Percentiles rank a stretch among this genome's conserved stretches.
Evolutionary conservation across 2,797 vertebrate genomes (phyloP).

Genomic region (Mormyrus proboscirostris): DNA sequence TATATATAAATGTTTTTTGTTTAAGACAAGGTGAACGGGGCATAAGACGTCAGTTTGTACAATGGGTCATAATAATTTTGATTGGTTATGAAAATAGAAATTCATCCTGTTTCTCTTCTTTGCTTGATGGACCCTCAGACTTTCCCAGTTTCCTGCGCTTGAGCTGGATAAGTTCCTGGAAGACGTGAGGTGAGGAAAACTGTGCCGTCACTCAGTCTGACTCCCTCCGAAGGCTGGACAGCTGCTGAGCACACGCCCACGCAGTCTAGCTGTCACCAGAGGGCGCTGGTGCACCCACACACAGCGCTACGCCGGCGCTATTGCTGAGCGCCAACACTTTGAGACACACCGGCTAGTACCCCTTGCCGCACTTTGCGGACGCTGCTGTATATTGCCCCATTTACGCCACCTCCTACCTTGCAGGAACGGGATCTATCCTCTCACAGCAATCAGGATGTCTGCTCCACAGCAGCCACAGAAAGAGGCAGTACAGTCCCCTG

Average conservation of each 20-base stretch:
- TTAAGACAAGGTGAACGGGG: neutral
- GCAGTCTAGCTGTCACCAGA: neutral
- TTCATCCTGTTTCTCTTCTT: neutral
- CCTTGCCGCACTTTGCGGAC: neutral
- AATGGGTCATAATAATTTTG: neutral
- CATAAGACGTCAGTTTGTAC: neutral
- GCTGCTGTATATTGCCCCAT: neutral
- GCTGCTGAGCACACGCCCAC: neutral
- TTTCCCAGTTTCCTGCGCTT: slow-evolving; percentile 90
- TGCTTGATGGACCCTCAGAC: slow-evolving; percentile 54
- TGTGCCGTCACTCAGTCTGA: neutral
- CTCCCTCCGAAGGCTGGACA: neutral
- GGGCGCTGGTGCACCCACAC: neutral
- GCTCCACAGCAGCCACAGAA: slow-evolving; percentile 91
- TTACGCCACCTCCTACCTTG: neutral
- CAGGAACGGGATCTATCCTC: slow-evolving; percentile 94
- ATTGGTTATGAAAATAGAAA: neutral
- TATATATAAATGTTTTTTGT: neutral
- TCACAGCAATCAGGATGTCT: slow-evolving; percentile 90
- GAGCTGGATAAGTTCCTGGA: slow-evolving; percentile 97
- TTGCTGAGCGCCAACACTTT: neutral
- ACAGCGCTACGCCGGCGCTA: neutral
- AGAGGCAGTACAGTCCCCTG: slow-evolving; percentile 86
- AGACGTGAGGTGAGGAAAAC: slow-evolving; percentile 78
- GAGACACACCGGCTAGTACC: neutral